These are phyloP conservation scores for Aphrocallistes beatrix DNA, from an alignment of 37 sponge, comb jelly and placozoan genomes.

Conservation along the genomic window DNA sequence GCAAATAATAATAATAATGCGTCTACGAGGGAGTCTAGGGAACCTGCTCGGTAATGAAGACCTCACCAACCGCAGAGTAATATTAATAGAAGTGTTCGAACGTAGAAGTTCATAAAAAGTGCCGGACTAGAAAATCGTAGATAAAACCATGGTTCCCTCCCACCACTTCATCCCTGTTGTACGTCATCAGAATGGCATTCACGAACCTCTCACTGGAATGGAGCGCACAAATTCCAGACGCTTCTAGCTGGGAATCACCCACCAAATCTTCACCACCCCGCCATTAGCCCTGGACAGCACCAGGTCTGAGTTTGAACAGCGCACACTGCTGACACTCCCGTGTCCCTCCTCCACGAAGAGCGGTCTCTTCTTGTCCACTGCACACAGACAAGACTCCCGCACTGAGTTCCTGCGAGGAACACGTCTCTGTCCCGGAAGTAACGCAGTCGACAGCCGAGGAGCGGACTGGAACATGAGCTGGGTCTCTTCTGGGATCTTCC, in stretches of 20 bases:
- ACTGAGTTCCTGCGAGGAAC: constrained; percentile 81
- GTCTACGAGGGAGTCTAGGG: no score
- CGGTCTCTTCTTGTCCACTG: constrained; percentile 82
- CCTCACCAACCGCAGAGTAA: no score
- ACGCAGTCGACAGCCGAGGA: constrained; percentile 71
- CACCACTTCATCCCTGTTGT: constrained; percentile 39
- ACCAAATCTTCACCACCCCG: constrained; percentile 67
- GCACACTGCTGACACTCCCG: no score
- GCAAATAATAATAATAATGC: no score
- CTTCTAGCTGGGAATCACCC: constrained; percentile 51
- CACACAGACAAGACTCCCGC: constrained; percentile 87
- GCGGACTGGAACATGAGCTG: constrained; percentile 86
- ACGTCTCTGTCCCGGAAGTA: constrained; percentile 65
- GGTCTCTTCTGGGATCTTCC: constrained; percentile 89
- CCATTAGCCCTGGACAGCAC: constrained; percentile 70
- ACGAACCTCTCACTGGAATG: constrained; percentile 55
- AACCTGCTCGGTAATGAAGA: no score
- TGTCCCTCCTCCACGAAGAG: background rate
- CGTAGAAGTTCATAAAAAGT: no score
- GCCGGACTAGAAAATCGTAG: no score
- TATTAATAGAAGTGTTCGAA: no score
- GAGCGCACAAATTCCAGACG: constrained; percentile 43
- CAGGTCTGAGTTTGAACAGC: constrained; percentile 66
- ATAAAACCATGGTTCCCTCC: no score
- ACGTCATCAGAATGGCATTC: constrained; percentile 59